Base-by-base conservation (phyloP, 2,113 vertebrate genomes). In the Beaufortia kweichowensis region DNA sequence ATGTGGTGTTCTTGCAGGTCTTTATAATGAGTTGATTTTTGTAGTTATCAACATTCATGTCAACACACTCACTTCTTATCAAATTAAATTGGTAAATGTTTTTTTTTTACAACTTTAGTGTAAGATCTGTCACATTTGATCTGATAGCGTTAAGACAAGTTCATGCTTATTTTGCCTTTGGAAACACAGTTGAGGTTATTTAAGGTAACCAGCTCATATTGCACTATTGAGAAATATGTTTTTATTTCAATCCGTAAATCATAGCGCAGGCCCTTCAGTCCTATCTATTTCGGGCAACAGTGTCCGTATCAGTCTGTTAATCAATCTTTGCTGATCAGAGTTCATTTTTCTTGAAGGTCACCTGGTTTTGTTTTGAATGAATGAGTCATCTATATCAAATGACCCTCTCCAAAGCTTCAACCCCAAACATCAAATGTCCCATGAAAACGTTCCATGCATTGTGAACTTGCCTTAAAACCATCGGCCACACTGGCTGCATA, bases 311-410 rank as follows among this genome's bases (percentile, higher is more conserved):
- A 43, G 73, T 68, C 43, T 76, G 73, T 76, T 76, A 70, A 75
- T 67, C 73, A 53, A 53, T 53, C 65, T 76, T 29, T 41, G 43
- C 57, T 63, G 64, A 80, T 68, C 63, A 26, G 62, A 23, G 21
- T 64, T 53, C 26, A 24, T 53, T 50, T 50, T 28, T 66, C 72
- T 70, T 61, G 46, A 50, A 69, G 76, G 67, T 61, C 60, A 61
- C 56, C 43, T 23, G n/a, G 17, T 68, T 57, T 59, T 67, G 59
- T 76, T 29, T 77, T 77, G 50, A 56, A 67, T 53, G 48, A 35
- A 73, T 76, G 62, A 73, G 62, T 76, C 76, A 70, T 59, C 59
- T 29, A 31, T 78, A 82, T 78, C 76, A 70, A 64, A 78, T 68
- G 69, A 50, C 56, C 50, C 67, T 64, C 28, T 23, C 33, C 46